Percentiles rank a stretch among this genome's conserved stretches.
Evolutionary conservation across 2,797 vertebrate genomes (phyloP).

Genomic region (Brotula barbata): DNA sequence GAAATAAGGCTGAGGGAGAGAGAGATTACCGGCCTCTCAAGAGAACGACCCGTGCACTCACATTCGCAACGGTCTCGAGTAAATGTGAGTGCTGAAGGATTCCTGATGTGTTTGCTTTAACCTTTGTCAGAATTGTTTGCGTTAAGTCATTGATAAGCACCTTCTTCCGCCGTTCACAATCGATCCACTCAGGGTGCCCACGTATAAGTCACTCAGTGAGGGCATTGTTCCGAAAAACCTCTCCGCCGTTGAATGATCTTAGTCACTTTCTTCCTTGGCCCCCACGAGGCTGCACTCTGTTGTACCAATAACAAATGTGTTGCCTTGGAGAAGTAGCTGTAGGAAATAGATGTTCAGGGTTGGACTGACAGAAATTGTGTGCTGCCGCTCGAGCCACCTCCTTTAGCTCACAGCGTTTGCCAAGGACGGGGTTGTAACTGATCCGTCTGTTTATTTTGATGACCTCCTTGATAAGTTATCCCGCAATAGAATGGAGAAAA

Average conservation of each 20-base stretch:
- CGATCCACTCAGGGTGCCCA: background rate
- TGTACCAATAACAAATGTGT: conserved; percentile 64
- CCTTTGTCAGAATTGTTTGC: conserved; percentile 5
- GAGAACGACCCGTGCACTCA: no score
- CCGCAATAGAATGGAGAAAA: background rate
- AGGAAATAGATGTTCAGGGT: conserved; percentile 52
- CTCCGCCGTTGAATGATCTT: conserved; percentile 28
- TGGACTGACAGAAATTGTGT: conserved; percentile 32
- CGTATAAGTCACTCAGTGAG: background rate
- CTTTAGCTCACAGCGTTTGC: conserved; percentile 10
- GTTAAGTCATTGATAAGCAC: conserved; percentile 8
- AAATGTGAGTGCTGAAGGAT: background rate
- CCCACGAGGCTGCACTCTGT: conserved; percentile 54
- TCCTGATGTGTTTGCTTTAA: conserved; percentile 1
- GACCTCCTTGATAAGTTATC: background rate
- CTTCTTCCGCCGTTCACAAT: conserved; percentile 9
- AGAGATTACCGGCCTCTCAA: no score
- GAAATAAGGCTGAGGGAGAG: no score
- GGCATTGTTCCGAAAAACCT: conserved; percentile 10
- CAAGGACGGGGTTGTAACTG: conserved; percentile 16
- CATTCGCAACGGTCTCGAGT: background rate
- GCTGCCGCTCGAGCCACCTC: conserved; percentile 7
- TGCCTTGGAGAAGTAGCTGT: conserved; percentile 64
- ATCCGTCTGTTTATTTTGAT: conserved; percentile 24
- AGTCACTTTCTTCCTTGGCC: conserved; percentile 19